These are phyloP conservation scores for Smutsia gigantea DNA, from an alignment of 2,797 vertebrate genomes.

Conservation along the genomic window DNA sequence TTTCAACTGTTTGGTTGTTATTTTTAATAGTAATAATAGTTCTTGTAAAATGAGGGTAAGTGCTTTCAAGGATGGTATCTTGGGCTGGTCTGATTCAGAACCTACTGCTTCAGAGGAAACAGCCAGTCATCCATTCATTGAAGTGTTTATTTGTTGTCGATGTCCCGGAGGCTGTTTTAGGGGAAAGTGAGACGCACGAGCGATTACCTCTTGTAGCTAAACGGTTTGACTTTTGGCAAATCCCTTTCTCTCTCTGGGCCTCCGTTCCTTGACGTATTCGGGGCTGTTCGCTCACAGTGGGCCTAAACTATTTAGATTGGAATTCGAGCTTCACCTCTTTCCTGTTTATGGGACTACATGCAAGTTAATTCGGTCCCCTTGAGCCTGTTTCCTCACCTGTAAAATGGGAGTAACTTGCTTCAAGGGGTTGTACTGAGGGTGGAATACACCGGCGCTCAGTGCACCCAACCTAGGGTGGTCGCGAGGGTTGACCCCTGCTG, in stretches of 20 bases:
- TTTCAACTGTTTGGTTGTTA: background rate
- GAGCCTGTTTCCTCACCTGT: background rate
- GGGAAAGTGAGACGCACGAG: background rate
- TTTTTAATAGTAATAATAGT: background rate
- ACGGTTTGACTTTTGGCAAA: background rate
- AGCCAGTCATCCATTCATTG: background rate
- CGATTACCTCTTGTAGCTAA: background rate
- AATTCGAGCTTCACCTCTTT: background rate
- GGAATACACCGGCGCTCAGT: background rate
- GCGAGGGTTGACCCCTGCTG: rapidly evolving
- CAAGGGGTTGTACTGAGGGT: background rate
- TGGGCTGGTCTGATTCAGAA: background rate
- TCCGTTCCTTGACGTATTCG: background rate
- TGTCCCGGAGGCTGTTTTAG: background rate
- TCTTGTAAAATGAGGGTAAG: background rate
- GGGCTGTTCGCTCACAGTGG: background rate
- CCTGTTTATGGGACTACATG: background rate
- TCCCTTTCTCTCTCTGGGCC: background rate
- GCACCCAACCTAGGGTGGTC: background rate
- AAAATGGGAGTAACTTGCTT: background rate
- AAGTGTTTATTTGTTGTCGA: background rate
- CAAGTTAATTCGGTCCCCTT: background rate
- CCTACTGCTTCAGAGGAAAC: background rate
- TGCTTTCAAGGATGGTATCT: background rate
- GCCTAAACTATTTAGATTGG: background rate